A percentile compares a stretch with the other conserved stretches of the same genome.
Evolutionary conservation across 2,113 vertebrate genomes (phyloP).

Genomic region (Hyperopisus bebe): DNA sequence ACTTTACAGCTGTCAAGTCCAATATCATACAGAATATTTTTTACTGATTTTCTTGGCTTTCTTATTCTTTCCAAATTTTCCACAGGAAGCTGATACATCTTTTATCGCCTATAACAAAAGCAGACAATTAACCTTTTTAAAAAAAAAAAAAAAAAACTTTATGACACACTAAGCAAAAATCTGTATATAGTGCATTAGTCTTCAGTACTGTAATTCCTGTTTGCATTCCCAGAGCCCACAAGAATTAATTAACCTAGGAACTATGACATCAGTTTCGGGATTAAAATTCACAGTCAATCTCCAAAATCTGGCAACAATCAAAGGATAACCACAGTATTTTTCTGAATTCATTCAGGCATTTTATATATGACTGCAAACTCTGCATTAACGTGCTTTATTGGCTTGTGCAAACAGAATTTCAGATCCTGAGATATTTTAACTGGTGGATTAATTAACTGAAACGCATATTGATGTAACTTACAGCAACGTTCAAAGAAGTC

Average conservation of each 20-base stretch:
- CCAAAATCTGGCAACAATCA: background rate
- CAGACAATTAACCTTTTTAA: background rate
- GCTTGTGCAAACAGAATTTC: background rate
- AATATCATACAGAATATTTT: conserved; percentile 74
- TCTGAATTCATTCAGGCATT: background rate
- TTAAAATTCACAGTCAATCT: background rate
- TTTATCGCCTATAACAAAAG: conserved; percentile 40
- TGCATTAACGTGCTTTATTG: background rate
- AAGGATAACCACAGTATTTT: background rate
- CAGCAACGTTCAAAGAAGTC: background rate
- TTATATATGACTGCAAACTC: background rate
- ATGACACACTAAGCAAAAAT: background rate
- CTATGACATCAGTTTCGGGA: background rate
- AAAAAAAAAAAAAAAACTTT: background rate
- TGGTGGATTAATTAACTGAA: background rate
- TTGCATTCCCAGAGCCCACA: background rate
- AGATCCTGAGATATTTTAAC: background rate
- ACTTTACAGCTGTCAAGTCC: conserved; percentile 75
- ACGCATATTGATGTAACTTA: background rate
- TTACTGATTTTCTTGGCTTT: conserved; percentile 76
- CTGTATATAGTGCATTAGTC: background rate
- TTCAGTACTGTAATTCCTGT: background rate
- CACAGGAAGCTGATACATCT: conserved; percentile 84
- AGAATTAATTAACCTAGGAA: background rate
- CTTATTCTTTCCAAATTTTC: conserved; percentile 77